Conservation (phyloP, 2,113 vertebrate species). For the Halcyon senegalensis region DNA sequence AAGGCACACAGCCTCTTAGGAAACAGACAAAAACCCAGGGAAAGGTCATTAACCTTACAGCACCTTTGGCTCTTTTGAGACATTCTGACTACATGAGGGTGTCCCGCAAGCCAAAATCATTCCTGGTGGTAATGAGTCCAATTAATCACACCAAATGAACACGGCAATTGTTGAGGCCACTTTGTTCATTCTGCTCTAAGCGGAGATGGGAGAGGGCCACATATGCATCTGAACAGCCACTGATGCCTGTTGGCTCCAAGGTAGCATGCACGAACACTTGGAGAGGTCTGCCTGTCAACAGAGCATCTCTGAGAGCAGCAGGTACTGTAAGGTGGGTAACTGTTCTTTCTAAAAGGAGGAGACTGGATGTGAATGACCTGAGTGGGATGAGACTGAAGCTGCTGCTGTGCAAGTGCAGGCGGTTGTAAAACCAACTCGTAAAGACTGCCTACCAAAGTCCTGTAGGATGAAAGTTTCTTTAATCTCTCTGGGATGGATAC, state of each 20-base stretch:
- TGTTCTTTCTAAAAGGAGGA: conserved; percentile 18
- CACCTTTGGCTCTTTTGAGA: neutral
- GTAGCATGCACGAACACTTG: neutral
- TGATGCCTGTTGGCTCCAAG: neutral
- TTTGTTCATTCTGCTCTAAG: neutral
- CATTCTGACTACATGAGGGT: neutral
- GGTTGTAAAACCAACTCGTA: neutral
- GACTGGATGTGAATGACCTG: conserved; percentile 11
- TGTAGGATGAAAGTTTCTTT: neutral
- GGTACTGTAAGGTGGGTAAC: neutral
- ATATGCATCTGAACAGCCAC: neutral
- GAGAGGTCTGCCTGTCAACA: neutral
- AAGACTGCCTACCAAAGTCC: neutral
- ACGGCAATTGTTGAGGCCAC: neutral
- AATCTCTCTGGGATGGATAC: neutral
- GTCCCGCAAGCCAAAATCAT: neutral
- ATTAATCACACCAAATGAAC: neutral
- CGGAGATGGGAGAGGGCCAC: neutral
- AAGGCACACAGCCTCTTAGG: neutral
- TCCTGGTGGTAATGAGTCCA: neutral
- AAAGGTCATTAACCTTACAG: neutral
- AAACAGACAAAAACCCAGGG: neutral
- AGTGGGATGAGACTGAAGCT: conserved; percentile 54
- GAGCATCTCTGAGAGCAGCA: neutral
- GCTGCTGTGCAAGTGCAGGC: conserved; percentile 11